Conservation (phyloP, 2,888 invertebrate species). For the Xylota segnis region DNA sequence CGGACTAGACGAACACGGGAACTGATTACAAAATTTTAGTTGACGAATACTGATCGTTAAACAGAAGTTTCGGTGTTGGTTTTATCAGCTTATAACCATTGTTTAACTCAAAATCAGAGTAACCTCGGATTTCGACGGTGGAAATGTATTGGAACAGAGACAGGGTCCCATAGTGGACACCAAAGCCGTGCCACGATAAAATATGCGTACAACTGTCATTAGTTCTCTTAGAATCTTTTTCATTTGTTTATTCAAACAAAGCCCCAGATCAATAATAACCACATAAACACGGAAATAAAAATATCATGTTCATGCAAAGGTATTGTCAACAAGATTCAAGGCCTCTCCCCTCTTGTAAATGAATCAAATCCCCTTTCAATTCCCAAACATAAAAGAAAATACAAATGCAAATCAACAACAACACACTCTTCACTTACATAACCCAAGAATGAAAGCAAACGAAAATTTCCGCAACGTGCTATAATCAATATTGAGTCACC, state of each 20-base stretch:
- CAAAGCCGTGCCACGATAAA: too few relatives aligned
- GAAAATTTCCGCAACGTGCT: not conserved
- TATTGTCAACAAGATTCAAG: not conserved
- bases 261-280: not conserved
- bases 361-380: not conserved
- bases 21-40: too few relatives aligned
- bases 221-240: too few relatives aligned
- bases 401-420: not conserved
- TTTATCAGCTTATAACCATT: too few relatives aligned
- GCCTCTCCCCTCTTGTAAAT: not conserved
- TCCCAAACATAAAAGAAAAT: not conserved
- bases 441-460: not conserved
- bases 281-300: not conserved
- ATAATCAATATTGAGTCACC: conserved; percentile 7
- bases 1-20: too few relatives aligned
- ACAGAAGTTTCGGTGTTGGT: too few relatives aligned
- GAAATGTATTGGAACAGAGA: too few relatives aligned
- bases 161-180: too few relatives aligned
- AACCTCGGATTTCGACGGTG: too few relatives aligned
- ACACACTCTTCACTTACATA: not conserved
- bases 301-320: not conserved
- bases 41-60: too few relatives aligned
- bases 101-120: too few relatives aligned
- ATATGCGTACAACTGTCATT: too few relatives aligned
- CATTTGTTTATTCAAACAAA: not conserved